Conservation (phyloP, 2,797 vertebrate species). For the Enteromius radiatus region DNA sequence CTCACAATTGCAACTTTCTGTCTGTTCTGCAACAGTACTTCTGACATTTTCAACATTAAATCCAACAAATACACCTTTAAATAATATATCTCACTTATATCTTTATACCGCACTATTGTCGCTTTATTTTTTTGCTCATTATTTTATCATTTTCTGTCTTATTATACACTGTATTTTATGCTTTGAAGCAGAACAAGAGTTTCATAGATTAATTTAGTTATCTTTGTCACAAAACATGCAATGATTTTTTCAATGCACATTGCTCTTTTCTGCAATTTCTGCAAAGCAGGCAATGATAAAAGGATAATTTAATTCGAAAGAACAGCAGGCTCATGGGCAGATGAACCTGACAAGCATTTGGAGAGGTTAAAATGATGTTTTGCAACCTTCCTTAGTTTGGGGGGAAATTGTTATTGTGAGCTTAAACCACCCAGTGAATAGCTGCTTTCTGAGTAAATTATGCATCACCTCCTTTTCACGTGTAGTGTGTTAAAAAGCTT, state of each 20-base stretch:
- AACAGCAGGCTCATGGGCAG: constrained; percentile 21
- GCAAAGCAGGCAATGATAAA: background rate
- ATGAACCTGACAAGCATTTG: constrained; percentile 47
- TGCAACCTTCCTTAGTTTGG: constrained; percentile 46
- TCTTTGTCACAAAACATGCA: constrained; percentile 7
- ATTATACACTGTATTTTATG: background rate
- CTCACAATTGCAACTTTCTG: background rate
- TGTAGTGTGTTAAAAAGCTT: constrained; percentile 69
- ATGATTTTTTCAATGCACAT: background rate
- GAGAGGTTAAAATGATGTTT: constrained; percentile 48
- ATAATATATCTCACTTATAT: background rate
- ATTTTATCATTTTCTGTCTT: background rate
- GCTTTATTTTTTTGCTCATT: background rate
- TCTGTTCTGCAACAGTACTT: background rate
- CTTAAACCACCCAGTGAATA: constrained; percentile 62
- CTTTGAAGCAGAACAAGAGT: background rate
- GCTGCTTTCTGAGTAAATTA: constrained; percentile 62
- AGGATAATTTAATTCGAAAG: background rate
- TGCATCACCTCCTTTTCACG: constrained; percentile 68
- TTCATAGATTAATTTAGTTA: constrained; percentile 1
- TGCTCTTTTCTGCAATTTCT: constrained; percentile 29
- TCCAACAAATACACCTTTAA: background rate
- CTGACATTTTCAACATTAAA: background rate
- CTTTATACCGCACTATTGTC: background rate
- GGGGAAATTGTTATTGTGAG: constrained; percentile 58